These are phyloP conservation scores for Drosophila nikananu DNA, from an alignment of 1,140 invertebrate genomes.

Conservation along the genomic window DNA sequence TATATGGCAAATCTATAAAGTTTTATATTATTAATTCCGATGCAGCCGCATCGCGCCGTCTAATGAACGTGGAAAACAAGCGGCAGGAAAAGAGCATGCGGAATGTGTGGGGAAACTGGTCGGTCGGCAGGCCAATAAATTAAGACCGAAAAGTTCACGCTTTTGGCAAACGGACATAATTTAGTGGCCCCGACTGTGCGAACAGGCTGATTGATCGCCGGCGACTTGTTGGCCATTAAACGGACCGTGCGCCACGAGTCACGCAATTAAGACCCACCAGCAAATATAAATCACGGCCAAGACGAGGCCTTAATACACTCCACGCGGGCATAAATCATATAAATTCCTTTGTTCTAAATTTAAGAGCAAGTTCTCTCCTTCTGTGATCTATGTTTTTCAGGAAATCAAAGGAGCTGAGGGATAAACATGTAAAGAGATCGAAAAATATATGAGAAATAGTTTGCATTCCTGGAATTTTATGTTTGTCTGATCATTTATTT, in stretches of 20 bases:
- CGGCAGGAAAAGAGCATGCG: background rate
- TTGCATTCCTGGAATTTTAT: background rate
- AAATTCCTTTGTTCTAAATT: constrained; percentile 53
- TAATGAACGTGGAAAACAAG: constrained; percentile 47
- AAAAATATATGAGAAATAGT: background rate
- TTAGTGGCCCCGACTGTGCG: constrained; percentile 40
- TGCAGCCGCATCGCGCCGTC: background rate
- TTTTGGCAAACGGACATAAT: constrained; percentile 38
- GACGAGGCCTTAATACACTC: constrained; percentile 39
- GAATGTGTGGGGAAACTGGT: constrained; percentile 46
- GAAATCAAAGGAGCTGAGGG: background rate
- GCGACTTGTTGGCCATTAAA: constrained; percentile 76
- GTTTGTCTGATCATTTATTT: background rate
- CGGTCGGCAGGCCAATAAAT: constrained; percentile 65
- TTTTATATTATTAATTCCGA: constrained; percentile 55
- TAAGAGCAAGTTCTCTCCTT: constrained; percentile 14
- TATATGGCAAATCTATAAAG: constrained; percentile 73
- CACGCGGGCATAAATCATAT: constrained; percentile 33
- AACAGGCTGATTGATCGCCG: constrained; percentile 67
- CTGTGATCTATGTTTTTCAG: constrained; percentile 4
- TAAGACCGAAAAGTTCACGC: constrained; percentile 51
- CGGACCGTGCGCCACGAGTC: constrained; percentile 64
- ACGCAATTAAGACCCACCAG: constrained; percentile 65
- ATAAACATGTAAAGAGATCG: constrained; percentile 7
- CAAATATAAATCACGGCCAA: constrained; percentile 39